phyloP scores from a whole-genome alignment of 2,888 invertebrate species.

The Lasioglossum marginatum region DNA sequence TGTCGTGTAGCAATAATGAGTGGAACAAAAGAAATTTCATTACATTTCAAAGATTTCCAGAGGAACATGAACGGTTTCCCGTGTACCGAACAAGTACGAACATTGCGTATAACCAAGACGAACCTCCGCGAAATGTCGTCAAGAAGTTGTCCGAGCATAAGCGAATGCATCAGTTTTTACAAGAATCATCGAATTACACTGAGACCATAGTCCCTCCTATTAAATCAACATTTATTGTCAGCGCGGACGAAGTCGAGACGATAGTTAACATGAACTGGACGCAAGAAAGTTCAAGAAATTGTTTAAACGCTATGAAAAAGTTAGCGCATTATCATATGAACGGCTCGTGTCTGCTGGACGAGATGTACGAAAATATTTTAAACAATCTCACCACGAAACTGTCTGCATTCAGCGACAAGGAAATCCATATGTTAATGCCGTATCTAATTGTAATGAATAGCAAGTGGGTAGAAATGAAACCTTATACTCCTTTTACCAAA shows the following conservation, averaged over 20 bases:
- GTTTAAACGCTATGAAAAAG: conserved; percentile 4
- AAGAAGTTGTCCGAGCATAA: neutral
- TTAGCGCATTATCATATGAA: conserved; percentile 21
- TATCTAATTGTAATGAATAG: conserved; percentile 85
- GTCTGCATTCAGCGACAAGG: fast-evolving
- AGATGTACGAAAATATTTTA: neutral
- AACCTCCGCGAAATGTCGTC: fast-evolving
- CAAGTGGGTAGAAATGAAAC: fast-evolving
- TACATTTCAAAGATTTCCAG: neutral
- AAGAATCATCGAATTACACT: conserved; percentile 5
- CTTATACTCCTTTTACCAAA: conserved; percentile 88
- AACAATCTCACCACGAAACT: neutral
- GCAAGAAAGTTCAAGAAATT: fast-evolving
- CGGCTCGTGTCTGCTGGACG: neutral
- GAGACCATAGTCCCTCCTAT: neutral
- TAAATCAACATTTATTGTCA: neutral
- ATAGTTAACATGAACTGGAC: neutral
- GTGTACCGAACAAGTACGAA: neutral
- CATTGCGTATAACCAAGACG: fast-evolving
- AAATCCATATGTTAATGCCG: conserved; percentile 19
- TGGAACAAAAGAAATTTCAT: neutral
- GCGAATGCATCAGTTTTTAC: neutral
- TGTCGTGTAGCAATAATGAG: neutral
- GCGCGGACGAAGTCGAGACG: neutral
- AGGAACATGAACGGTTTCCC: neutral